A percentile compares a stretch with the other conserved stretches of the same genome.
phyloP scores from a whole-genome alignment of 2,113 vertebrate species.

The Gnathonemus echidnorhynchus region DNA sequence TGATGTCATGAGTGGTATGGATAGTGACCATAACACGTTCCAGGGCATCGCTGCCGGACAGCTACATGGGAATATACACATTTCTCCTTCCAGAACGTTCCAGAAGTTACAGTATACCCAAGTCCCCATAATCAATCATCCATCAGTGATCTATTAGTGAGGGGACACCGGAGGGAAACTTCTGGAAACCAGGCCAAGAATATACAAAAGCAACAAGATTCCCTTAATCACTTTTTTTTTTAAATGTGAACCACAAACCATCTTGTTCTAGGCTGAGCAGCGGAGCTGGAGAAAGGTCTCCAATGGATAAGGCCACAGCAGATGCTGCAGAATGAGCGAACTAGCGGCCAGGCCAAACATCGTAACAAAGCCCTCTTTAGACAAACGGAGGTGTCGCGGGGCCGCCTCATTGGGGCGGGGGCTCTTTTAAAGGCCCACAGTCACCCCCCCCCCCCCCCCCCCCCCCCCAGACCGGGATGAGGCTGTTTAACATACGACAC shows the following conservation, averaged over 20 bases:
- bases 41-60: not conserved
- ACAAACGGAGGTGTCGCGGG: not conserved
- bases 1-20: not conserved
- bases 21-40: not conserved
- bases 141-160: not conserved
- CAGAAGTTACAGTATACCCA: not conserved
- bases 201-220: not conserved
- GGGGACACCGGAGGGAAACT: not conserved
- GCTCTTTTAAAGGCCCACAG: slow-evolving; percentile 25
- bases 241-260: not conserved
- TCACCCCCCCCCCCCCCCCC: slow-evolving; percentile 11
- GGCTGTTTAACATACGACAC: slow-evolving; percentile 38
- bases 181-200: not conserved
- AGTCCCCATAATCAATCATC: not conserved
- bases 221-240: not conserved
- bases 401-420: not conserved
- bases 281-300: not conserved
- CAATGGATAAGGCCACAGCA: slow-evolving; percentile 4
- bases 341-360: slow-evolving; percentile 19
- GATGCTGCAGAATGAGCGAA: slow-evolving; percentile 13
- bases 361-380: slow-evolving; percentile 17
- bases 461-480: slow-evolving; percentile 22
- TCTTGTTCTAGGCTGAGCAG: not conserved
- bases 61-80: not conserved
- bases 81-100: not conserved